phyloP scores from a whole-genome alignment of 2,113 vertebrate genomes.

The Dicentrarchus labrax region DNA sequence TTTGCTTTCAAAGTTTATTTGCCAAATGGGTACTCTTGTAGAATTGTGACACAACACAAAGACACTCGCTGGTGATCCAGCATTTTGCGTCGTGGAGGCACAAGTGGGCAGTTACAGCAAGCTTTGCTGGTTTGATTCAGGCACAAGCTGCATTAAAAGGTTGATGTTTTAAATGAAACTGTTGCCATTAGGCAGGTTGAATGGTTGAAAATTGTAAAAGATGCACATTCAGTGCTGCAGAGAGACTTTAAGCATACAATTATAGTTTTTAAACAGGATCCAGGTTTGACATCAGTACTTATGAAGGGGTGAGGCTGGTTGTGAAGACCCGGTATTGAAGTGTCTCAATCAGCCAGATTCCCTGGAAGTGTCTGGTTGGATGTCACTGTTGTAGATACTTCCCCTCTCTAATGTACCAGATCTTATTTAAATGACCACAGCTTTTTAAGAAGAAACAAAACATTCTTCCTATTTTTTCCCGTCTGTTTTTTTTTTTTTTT shows the following conservation, averaged over 20 bases:
- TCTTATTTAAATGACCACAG: conserved; percentile 77
- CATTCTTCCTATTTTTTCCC: conserved; percentile 57
- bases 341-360: conserved; percentile 53
- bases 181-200: not conserved
- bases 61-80: conserved; percentile 15
- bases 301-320: conserved; percentile 69
- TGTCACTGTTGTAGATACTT: conserved; percentile 25
- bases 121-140: conserved; percentile 10
- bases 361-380: conserved; percentile 69
- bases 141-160: not conserved
- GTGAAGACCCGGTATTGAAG: conserved; percentile 38
- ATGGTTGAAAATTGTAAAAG: not conserved
- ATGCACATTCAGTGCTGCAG: conserved; percentile 1
- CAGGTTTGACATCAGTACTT: conserved; percentile 41
- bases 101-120: not conserved
- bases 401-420: conserved; percentile 63
- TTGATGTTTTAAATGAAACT: conserved; percentile 42
- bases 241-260: not conserved
- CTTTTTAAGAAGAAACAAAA: conserved; percentile 74
- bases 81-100: conserved; percentile 11
- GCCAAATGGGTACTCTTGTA: conserved; percentile 69
- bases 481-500: conserved; percentile 55
- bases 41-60: conserved; percentile 55
- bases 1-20: conserved; percentile 69
- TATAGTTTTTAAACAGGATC: conserved; percentile 3